Percentiles rank a stretch among this genome's conserved stretches.
phyloP scores from a whole-genome alignment of 2,113 vertebrate genomes.

The Cepphus grylle region DNA sequence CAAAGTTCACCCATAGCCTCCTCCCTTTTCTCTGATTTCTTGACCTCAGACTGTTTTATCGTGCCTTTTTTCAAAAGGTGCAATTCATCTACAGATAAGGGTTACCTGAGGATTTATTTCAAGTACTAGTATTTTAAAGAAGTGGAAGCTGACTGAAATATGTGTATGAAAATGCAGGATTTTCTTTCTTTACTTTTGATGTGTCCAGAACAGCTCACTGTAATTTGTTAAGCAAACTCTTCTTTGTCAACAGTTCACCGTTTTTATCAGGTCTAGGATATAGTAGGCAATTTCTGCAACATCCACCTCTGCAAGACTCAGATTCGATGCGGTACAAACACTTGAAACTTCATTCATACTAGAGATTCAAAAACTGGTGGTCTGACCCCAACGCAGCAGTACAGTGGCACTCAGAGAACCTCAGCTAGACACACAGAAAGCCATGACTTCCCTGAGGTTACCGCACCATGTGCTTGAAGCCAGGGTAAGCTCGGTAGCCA shows the following conservation, averaged over 20 bases:
- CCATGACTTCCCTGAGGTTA: neutral
- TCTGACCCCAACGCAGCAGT: neutral
- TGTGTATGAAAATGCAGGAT: neutral
- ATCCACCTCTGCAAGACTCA: neutral
- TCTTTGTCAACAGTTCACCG: neutral
- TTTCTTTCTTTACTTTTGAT: neutral
- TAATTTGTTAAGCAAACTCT: neutral
- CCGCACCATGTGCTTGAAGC: neutral
- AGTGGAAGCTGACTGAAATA: neutral
- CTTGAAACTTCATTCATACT: neutral
- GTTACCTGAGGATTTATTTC: neutral
- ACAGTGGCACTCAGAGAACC: neutral
- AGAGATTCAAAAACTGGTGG: neutral
- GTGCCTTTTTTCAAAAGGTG: neutral
- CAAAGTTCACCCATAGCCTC: neutral
- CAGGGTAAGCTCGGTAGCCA: neutral
- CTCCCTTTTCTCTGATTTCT: neutral
- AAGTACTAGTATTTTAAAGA: neutral
- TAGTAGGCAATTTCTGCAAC: neutral
- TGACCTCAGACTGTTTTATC: neutral
- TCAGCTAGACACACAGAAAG: neutral
- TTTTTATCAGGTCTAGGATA: neutral
- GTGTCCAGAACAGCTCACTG: neutral
- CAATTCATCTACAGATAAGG: neutral
- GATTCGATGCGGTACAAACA: neutral